Conservation (phyloP, 2,888 invertebrate genomes). For the Oegoconia quadripuncta region DNA sequence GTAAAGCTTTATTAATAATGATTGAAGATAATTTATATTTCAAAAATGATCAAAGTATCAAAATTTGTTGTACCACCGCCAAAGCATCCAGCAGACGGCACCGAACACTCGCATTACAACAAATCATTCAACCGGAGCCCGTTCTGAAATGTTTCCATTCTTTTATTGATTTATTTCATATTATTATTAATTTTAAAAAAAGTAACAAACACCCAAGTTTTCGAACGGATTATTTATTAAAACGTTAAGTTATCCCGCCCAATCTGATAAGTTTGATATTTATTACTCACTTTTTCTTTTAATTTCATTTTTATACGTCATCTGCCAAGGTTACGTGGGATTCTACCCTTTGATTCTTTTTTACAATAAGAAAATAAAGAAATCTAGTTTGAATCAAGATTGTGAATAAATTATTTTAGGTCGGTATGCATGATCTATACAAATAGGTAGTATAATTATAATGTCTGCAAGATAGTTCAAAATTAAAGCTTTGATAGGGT, state of each 20-base stretch:
- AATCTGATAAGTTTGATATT: constrained; percentile 62
- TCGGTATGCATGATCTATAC: too few relatives aligned
- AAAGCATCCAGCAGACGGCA: constrained; percentile 45
- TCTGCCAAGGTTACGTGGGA: constrained; percentile 27
- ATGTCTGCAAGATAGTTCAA: too few relatives aligned
- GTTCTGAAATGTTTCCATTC: constrained; percentile 71
- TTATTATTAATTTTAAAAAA: constrained; percentile 73
- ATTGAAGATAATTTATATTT: background rate
- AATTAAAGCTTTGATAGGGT: too few relatives aligned
- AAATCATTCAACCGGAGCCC: constrained; percentile 72
- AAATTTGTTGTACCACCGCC: constrained; percentile 18
- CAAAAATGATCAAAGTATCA: constrained; percentile 42
- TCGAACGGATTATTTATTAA: constrained; percentile 63
- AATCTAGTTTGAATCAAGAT: constrained; percentile 21
- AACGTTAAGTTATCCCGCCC: constrained; percentile 58
- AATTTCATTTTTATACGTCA: constrained; percentile 37
- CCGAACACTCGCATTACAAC: constrained; percentile 69
- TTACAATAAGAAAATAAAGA: constrained; percentile 24
- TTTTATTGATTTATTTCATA: constrained; percentile 75
- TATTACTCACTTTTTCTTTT: constrained; percentile 48
- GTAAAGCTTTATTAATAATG: background rate
- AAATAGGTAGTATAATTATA: too few relatives aligned
- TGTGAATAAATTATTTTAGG: constrained; percentile 28
- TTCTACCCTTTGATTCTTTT: constrained; percentile 24
- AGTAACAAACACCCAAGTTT: constrained; percentile 32